Percentiles rank a stretch among this genome's conserved stretches.
Conservation (phyloP, 2,888 invertebrate genomes). For the Alloplasta piceator region DNA sequence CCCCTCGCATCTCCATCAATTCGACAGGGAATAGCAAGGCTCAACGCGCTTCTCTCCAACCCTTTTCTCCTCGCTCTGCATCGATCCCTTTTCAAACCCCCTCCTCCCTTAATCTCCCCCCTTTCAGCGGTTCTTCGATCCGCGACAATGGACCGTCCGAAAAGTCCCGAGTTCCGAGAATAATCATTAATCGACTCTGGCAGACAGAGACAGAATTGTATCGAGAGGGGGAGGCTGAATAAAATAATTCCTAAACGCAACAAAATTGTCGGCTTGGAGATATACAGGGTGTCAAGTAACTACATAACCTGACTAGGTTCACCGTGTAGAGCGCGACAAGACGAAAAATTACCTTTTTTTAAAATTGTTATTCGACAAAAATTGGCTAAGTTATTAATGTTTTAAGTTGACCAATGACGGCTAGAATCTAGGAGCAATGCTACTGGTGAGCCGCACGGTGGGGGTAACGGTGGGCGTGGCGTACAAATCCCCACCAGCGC, state of each 20-base stretch:
- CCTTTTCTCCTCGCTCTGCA: slow-evolving; percentile 43
- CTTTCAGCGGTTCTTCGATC: slow-evolving; percentile 30
- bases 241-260: slow-evolving; percentile 71
- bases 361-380: no score
- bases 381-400: no score
- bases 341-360: no score
- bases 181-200: slow-evolving; percentile 69
- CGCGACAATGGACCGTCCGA: slow-evolving; percentile 67
- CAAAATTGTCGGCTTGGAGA: slow-evolving; percentile 65
- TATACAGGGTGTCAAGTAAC: no score
- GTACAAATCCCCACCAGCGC: no score
- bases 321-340: no score
- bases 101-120: slow-evolving; percentile 38
- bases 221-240: slow-evolving; percentile 41
- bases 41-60: slow-evolving; percentile 8
- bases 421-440: no score
- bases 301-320: no score
- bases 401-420: no score
- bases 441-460: no score
- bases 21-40: slow-evolving; percentile 15
- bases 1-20: slow-evolving; percentile 3
- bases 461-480: no score
- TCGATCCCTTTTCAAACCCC: slow-evolving; percentile 20
- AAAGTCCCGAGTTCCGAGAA: slow-evolving; percentile 65
- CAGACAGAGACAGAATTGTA: background rate